Evolutionary conservation across 2,888 invertebrate species (phyloP).

Genomic region (Tachina lurida): DNA sequence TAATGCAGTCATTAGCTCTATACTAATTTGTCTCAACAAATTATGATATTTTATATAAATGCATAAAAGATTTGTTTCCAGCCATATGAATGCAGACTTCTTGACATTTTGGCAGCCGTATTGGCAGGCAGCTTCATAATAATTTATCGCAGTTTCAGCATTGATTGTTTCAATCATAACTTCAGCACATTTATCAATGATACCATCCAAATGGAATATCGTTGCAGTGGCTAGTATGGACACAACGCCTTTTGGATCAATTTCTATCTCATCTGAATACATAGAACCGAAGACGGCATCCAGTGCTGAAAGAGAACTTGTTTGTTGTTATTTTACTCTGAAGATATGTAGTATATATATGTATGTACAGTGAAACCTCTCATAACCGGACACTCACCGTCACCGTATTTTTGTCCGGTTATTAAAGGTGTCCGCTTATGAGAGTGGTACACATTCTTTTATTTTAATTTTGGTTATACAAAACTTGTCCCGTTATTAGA

Average conservation of each 20-base stretch:
- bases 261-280: slow-evolving; percentile 88
- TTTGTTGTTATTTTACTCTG: not conserved
- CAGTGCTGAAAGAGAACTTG: slow-evolving; percentile 84
- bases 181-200: slow-evolving; percentile 88
- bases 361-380: no score
- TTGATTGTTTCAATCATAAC: slow-evolving; percentile 91
- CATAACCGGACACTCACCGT: no score
- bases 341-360: no score
- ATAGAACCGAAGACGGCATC: slow-evolving; percentile 89
- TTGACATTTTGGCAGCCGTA: slow-evolving; percentile 87
- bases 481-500: no score
- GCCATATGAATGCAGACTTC: slow-evolving; percentile 87
- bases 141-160: slow-evolving; percentile 87
- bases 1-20: slow-evolving; percentile 87
- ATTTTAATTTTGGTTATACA: no score
- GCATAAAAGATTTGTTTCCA: slow-evolving; percentile 87
- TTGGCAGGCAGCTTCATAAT: slow-evolving; percentile 87
- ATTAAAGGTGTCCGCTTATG: no score
- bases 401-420: no score
- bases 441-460: no score
- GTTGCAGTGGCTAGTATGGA: slow-evolving; percentile 89
- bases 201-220: slow-evolving; percentile 88
- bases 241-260: slow-evolving; percentile 87
- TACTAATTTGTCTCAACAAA: slow-evolving; percentile 86
- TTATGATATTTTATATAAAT: slow-evolving; percentile 85